Percentiles rank a stretch among this genome's conserved stretches.
phyloP scores from a whole-genome alignment of 1,140 invertebrate genomes.

The Drosophila jambulina region DNA sequence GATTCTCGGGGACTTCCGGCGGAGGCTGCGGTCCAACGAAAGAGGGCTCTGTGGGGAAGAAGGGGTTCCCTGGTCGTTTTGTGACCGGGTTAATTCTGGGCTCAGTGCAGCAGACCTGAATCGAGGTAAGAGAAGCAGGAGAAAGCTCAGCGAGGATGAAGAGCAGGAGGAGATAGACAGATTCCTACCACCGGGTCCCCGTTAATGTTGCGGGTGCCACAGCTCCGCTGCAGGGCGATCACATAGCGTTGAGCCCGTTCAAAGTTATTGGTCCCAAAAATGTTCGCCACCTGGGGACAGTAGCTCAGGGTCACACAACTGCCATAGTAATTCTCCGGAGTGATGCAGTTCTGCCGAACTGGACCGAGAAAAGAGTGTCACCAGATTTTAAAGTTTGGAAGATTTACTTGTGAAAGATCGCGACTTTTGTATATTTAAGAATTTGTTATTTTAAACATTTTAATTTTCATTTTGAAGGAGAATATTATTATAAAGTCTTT shows the following conservation, averaged over 20 bases:
- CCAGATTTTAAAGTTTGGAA: not conserved
- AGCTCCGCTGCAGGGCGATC: slow-evolving; percentile 67
- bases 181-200: slow-evolving; percentile 78
- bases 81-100: slow-evolving; percentile 59
- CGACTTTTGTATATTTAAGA: not conserved
- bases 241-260: slow-evolving; percentile 68
- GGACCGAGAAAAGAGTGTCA: not conserved
- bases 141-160: slow-evolving; percentile 36
- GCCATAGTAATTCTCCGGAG: slow-evolving; percentile 78
- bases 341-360: slow-evolving; percentile 73
- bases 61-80: slow-evolving; percentile 59
- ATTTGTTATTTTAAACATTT: not conserved
- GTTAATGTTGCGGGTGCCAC: slow-evolving; percentile 69
- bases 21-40: slow-evolving; percentile 42
- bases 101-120: slow-evolving; percentile 73
- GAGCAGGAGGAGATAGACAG: not conserved
- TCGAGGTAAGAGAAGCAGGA: slow-evolving; percentile 1
- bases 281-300: slow-evolving; percentile 72
- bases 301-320: slow-evolving; percentile 70
- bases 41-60: slow-evolving; percentile 44
- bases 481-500: not conserved
- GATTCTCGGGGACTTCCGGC: slow-evolving; percentile 41
- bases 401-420: not conserved
- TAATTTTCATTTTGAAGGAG: not conserved
- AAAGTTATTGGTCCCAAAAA: slow-evolving; percentile 58